A percentile compares a stretch with the other conserved stretches of the same genome.
Conservation (phyloP, 2,888 invertebrate genomes). For the Lochmaea crataegi region DNA sequence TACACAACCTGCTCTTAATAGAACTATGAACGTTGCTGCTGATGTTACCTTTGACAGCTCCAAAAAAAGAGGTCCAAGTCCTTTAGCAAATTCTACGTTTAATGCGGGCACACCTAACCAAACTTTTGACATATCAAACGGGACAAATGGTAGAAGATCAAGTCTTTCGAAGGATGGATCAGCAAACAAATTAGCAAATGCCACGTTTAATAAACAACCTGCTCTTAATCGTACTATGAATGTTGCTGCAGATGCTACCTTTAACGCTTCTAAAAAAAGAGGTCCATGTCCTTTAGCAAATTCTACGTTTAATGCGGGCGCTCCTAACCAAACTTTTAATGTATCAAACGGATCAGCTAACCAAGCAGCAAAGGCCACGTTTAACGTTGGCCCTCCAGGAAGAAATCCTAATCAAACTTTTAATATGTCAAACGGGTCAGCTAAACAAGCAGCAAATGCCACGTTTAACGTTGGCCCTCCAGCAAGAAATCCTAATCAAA, state of each 20-base stretch:
- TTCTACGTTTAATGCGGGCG: neutral
- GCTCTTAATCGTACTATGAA: too few relatives aligned
- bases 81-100: neutral
- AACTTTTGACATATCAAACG: neutral
- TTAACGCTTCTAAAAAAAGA: too few relatives aligned
- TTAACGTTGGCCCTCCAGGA: neutral
- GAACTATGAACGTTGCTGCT: too few relatives aligned
- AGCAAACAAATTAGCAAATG: neutral
- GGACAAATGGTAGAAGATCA: neutral
- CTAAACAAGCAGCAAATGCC: neutral
- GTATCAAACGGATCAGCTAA: neutral
- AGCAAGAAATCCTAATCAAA: too few relatives aligned
- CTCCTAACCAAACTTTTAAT: slow-evolving; percentile 5
- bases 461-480: neutral
- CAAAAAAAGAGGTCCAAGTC: neutral
- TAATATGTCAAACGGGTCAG: neutral
- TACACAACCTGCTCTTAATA: neutral
- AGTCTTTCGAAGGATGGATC: neutral
- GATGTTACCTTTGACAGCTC: too few relatives aligned
- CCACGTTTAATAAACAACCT: neutral
- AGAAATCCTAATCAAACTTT: neutral
- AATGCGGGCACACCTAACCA: neutral
- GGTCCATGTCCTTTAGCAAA: neutral
- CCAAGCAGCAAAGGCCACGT: neutral
- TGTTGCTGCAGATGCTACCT: too few relatives aligned